These are phyloP conservation scores for Alectoris magna DNA, from an alignment of 2,797 vertebrate species.

Conservation along the genomic window DNA sequence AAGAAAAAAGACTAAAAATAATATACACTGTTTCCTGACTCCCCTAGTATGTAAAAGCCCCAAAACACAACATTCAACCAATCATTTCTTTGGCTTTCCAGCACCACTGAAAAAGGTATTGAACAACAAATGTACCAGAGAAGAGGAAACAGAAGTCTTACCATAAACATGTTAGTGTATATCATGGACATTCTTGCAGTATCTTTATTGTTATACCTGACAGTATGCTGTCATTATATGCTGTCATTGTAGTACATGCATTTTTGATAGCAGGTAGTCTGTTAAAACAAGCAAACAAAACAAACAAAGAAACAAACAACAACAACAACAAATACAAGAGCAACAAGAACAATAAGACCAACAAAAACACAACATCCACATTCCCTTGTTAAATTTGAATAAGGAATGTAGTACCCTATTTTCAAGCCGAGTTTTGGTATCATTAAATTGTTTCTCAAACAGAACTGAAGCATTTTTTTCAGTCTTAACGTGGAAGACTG, in stretches of 20 bases:
- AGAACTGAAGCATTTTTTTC: neutral
- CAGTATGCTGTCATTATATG: neutral
- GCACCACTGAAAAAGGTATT: neutral
- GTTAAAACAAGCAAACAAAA: neutral
- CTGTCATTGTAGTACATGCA: neutral
- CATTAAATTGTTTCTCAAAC: neutral
- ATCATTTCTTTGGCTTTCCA: neutral
- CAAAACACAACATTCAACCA: neutral
- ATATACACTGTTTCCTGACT: too few relatives aligned
- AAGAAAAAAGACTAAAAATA: neutral
- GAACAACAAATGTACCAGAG: neutral
- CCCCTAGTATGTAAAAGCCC: neutral
- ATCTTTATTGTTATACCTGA: neutral
- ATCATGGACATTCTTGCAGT: neutral
- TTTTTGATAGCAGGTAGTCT: neutral
- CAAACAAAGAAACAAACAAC: neutral
- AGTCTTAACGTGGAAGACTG: fast-evolving
- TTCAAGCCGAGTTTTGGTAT: neutral
- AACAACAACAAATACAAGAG: neutral
- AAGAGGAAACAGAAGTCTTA: neutral
- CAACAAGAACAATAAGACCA: too few relatives aligned
- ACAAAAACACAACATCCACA: neutral
- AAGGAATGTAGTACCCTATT: neutral
- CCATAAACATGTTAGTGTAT: neutral
- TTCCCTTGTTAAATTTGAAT: neutral